Base-by-base conservation (phyloP, 1,140 invertebrate genomes). In the Aphelinus atriplicis region DNA sequence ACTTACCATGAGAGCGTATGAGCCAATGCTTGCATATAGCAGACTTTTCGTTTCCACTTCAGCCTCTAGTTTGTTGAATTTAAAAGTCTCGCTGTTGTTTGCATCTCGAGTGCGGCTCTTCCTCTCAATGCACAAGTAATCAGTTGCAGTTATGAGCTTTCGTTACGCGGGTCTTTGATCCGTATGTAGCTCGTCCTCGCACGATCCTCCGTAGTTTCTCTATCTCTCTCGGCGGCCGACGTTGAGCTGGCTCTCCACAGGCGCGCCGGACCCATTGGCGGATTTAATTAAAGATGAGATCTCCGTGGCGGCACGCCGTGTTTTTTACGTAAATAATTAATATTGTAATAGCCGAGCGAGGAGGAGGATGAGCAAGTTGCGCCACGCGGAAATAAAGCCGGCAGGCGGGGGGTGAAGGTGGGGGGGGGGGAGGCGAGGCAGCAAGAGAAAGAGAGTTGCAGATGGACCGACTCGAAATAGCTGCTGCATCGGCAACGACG, bases 231-330 rank as follows among this genome's bases (percentile, higher is more conserved):
- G 51, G 55, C 46, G 26, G 26, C 26, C 26, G 26, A 26, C 26
- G 26, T 26, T 26, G 26, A 26, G 26, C 26, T 26, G 26, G 26
- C 73, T 65, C 53, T 43, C 48, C 55, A 26, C 26, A 26, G 26
- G 26, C 53, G 42, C 67, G 1, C 63, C 73, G 72, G 71, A 66
- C 61, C 77, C 79, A 75, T 77, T 75, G 61, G 68, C 63, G 77
- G 77, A 80, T 81, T 81, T 81, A 81, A 81, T 81, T 81, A 81
- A 81, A 81, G 81, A 81, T 81, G 81, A 76, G 77, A 81, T 80
- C 79, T 81, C 58, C 77, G 78, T 78, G 80, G 76, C 78, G 79
- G 80, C 80, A 79, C 77, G 80, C 77, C 77, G 79, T 76, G 75
- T 78, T 81, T 81, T 81, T 81, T 80, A 79, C 79, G 72, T 78